These are phyloP conservation scores for Nothoprocta pentlandii DNA, from an alignment of 2,113 vertebrate species.

Conservation along the genomic window DNA sequence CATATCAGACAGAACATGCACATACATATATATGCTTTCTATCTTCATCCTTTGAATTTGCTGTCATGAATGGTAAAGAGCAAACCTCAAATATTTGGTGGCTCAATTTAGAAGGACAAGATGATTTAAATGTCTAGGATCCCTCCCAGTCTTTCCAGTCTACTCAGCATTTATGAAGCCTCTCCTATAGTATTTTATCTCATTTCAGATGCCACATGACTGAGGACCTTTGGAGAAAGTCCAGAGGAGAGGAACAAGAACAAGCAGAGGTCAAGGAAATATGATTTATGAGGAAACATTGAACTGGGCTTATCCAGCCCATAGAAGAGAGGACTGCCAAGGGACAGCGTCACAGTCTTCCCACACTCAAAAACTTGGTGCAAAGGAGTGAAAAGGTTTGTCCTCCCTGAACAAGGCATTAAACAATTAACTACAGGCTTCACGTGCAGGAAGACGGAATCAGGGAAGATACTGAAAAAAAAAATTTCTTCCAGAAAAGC, in stretches of 20 bases:
- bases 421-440: not conserved
- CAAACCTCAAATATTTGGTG: not conserved
- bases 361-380: not conserved
- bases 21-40: conserved; percentile 53
- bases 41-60: conserved; percentile 41
- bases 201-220: not conserved
- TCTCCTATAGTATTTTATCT: not conserved
- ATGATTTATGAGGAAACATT: not conserved
- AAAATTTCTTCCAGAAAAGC: not conserved
- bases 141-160: not conserved
- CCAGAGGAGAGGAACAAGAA: not conserved
- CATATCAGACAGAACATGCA: conserved; percentile 10
- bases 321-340: not conserved
- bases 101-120: not conserved
- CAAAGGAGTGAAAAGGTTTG: not conserved
- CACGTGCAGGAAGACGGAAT: not conserved
- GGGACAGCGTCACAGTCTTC: not conserved
- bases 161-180: not conserved
- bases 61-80: conserved; percentile 14
- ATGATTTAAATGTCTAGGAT: not conserved
- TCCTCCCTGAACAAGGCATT: not conserved
- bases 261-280: not conserved
- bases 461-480: not conserved
- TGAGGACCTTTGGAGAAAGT: not conserved
- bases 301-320: fast-evolving